Conservation (phyloP, 1,140 invertebrate species). For the Drosophila guanche region DNA sequence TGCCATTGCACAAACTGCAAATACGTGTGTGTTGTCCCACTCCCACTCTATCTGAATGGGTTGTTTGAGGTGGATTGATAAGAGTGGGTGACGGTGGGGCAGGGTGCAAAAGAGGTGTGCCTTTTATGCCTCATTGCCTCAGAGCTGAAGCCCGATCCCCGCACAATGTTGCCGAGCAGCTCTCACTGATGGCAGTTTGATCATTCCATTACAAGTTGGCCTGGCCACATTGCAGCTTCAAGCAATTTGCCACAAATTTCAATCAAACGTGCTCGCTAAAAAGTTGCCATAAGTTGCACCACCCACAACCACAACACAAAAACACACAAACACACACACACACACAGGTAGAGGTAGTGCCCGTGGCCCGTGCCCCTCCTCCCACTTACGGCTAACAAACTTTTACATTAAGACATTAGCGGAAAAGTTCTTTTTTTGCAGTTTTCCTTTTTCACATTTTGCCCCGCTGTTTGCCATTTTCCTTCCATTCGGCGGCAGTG, state of each 20-base stretch:
- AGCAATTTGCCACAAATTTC: constrained; percentile 79
- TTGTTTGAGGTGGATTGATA: constrained; percentile 42
- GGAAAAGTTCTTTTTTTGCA: constrained; percentile 65
- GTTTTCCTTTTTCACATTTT: neutral
- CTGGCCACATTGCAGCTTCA: constrained; percentile 40
- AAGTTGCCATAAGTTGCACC: constrained; percentile 69
- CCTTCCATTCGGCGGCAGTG: constrained; percentile 35
- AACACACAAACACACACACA: constrained; percentile 1
- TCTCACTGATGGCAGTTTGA: constrained; percentile 56
- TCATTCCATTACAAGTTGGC: constrained; percentile 44
- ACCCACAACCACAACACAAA: constrained; percentile 16
- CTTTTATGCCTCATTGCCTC: constrained; percentile 59
- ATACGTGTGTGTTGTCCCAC: constrained; percentile 31
- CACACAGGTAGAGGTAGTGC: neutral
- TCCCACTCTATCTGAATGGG: neutral
- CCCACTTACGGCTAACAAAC: constrained; percentile 68
- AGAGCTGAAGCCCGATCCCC: constrained; percentile 1
- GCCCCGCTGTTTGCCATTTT: constrained; percentile 58
- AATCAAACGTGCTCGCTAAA: constrained; percentile 77
- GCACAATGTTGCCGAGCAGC: constrained; percentile 12
- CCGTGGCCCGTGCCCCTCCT: neutral
- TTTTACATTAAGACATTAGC: constrained; percentile 82
- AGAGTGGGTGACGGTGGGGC: constrained; percentile 12
- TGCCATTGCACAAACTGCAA: constrained; percentile 64
- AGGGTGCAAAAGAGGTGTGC: neutral